Evolutionary conservation across 2,113 vertebrate genomes (phyloP).

Genomic region (Eublepharis macularius): DNA sequence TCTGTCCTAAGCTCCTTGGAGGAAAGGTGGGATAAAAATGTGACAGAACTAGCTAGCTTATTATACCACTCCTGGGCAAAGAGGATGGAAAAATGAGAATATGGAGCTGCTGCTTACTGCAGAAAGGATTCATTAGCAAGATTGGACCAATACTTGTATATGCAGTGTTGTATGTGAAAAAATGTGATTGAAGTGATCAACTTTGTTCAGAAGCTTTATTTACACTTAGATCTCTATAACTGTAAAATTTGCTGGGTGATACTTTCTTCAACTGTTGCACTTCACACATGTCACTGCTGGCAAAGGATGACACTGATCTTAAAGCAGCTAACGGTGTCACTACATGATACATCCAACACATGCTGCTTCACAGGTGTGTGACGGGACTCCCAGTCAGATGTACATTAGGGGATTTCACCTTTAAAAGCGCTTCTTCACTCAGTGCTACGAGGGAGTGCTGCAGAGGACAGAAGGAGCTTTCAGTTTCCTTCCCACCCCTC

Average conservation of each 20-base stretch:
- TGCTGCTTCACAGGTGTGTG: too few species aligned
- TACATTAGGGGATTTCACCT: too few species aligned
- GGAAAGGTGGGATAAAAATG: too few species aligned
- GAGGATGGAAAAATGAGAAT: neutral
- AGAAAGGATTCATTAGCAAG: neutral
- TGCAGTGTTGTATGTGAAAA: neutral
- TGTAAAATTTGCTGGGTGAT: neutral
- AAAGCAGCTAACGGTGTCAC: neutral
- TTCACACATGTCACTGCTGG: neutral
- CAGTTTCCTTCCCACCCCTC: too few species aligned
- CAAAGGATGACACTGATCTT: neutral
- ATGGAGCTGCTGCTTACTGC: neutral
- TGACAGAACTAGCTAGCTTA: neutral
- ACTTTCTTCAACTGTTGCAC: neutral
- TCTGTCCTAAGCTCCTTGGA: too few species aligned
- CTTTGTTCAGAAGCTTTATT: neutral
- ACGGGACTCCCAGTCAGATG: too few species aligned
- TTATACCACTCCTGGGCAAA: neutral
- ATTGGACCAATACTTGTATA: neutral
- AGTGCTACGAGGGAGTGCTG: too few species aligned
- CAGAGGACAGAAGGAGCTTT: too few species aligned
- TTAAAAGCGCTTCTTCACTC: too few species aligned
- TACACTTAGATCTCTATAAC: neutral
- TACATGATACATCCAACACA: too few species aligned
- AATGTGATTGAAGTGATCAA: neutral